A percentile compares a stretch with the other conserved stretches of the same genome.
Conservation (phyloP, 2,888 invertebrate species). For the Theristus sp. region DNA sequence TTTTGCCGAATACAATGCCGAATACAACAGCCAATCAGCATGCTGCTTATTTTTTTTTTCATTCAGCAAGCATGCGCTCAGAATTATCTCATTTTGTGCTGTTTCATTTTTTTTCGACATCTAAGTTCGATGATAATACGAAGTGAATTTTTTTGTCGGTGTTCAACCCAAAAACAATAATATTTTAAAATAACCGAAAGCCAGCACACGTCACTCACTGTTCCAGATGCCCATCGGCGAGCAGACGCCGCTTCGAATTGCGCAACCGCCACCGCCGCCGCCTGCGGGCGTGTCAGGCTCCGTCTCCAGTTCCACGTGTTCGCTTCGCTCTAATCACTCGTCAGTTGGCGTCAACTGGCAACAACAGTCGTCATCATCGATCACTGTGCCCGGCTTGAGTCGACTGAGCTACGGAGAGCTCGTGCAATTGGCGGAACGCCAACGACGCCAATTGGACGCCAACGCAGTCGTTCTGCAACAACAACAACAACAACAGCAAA, state of each 20-base stretch:
- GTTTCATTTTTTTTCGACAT: background rate
- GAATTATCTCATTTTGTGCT: too few species aligned
- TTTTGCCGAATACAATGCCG: too few species aligned
- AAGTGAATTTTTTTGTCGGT: background rate
- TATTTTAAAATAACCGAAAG: too few species aligned
- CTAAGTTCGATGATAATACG: background rate
- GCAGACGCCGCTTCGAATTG: background rate
- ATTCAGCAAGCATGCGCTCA: too few species aligned
- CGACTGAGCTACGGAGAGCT: constrained; percentile 13
- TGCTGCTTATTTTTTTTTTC: too few species aligned
- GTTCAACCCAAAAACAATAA: background rate
- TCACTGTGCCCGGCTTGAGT: background rate
- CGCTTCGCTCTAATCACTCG: too few species aligned
- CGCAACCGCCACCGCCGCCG: background rate
- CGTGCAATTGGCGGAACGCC: constrained; percentile 15
- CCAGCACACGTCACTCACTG: background rate
- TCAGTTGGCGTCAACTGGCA: background rate
- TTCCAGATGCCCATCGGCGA: background rate
- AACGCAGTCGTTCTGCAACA: constrained; percentile 12
- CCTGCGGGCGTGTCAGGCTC: too few species aligned
- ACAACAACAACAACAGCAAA: too few species aligned
- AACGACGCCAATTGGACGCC: constrained; percentile 16
- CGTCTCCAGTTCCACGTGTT: too few species aligned
- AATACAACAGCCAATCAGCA: too few species aligned
- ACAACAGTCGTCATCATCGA: too few species aligned